Base-by-base conservation (phyloP, 2,888 invertebrate genomes). In the Idaea biselata region DNA sequence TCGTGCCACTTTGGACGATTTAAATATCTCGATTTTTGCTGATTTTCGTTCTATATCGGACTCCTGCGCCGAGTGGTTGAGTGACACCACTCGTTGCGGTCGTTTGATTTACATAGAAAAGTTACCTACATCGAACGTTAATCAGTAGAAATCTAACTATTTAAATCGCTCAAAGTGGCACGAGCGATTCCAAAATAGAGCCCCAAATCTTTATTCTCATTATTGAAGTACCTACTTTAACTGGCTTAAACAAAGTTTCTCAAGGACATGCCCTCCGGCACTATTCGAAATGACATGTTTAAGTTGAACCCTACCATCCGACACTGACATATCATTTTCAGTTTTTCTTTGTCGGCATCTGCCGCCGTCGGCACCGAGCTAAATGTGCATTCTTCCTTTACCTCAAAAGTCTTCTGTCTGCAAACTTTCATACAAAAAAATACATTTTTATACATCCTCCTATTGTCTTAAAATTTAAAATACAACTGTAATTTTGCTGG, bases 361-460 rank as follows among this genome's bases (percentile, higher is more conserved):
- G 62, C 58, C 58, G 62, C 58, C 58, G 76, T 75, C 73, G 63
- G 66, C 63, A 68, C 73, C 73, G 58, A 68, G 44, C 44, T 44
- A 6, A 44, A 44, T 44, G 44, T 76, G 76, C 79, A 81, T 81
- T 78, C 74, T 79, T 78, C 73, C 66, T 72, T 44, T 44, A 44
- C 11, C 44, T 44, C 44, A 44, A 14, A 72, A 73, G 72, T 71
- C 74, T 69, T 74, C 75, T 67, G 81, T 84, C 84, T 82, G 78
- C 71, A 72, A 82, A 84, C 80, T 84, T 84, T 80, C 73, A 78
- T 77, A 77, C 70, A 74, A 75, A 74, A 79, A 79, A 81, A 81
- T 81, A 78, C 77, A 77, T 77, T 76, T 79, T 79, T 76, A 70
- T 66, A 7, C 5, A 14, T 33, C 0, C 11, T 44, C 14, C 44